Base-by-base conservation (phyloP, 2,888 invertebrate species). In the Drosophila antonietae region DNA sequence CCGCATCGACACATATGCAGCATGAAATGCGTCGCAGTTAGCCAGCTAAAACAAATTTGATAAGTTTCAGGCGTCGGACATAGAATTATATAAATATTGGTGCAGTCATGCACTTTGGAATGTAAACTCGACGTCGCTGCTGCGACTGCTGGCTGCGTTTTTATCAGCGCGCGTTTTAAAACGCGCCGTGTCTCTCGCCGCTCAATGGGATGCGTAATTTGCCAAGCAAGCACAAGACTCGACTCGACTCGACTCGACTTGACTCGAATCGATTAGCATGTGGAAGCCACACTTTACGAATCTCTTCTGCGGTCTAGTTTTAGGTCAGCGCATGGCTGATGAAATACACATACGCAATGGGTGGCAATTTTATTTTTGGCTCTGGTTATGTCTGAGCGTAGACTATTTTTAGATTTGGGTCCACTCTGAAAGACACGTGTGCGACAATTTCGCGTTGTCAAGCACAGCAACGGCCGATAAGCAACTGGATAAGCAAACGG, bases 201-300 rank as follows among this genome's bases (percentile, higher is more conserved):
- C 80, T 89, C 76, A 87, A 89, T 87, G 87, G 87, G 78, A 85
- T 90, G 89, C 88, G 90, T 89, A 89, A 85, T 87, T 80, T 78
- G 67, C 44, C 33, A 31, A 31, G 33, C 6, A 39, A 5, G 39
- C 39, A n/a, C 8, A n/a, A n/a, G 9, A 33, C 33, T 37, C 43
- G 49, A 28, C 46, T 47, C 55, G 20, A 23, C n/a, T 8, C 39
- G 55, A 31, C 20, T 47, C 55, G 20, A 23, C n/a, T 8, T 23
- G 55, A 31, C 20, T 28, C 28, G 28, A 28, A 28, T 28, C 52
- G 65, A 52, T 66, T 41, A 62, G 33, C 7, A 20, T 55, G 35
- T 23, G 23, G 12, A 31, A 33, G 52, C 37, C 65, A 66, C 57
- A 56, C 67, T 35, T 33, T 18, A 31, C 37, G 31, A 52, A 46